phyloP scores from a whole-genome alignment of 2,888 invertebrate species.

The Sphecodes monilicornis region DNA sequence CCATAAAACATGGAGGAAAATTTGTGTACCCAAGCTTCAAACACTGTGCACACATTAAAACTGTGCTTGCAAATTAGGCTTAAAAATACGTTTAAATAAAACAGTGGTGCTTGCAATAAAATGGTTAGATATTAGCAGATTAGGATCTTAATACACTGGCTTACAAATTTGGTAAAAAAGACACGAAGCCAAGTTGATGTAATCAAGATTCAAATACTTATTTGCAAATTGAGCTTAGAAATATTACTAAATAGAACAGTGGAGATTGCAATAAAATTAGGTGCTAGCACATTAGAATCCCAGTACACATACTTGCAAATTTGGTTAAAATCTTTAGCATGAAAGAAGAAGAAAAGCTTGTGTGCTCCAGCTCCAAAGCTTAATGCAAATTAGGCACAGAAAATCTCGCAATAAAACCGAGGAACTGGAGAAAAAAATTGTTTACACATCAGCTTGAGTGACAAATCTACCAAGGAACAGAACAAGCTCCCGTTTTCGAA shows the following conservation, averaged over 20 bases:
- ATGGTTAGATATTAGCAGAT: not conserved
- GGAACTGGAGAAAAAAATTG: not conserved
- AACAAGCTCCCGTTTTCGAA: not conserved
- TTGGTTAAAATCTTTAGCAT: not conserved
- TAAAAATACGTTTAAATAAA: too few species aligned
- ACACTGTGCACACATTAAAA: too few species aligned
- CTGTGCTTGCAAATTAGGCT: too few species aligned
- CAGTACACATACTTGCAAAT: not conserved
- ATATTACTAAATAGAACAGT: not conserved
- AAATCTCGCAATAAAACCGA: not conserved
- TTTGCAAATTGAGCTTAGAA: not conserved
- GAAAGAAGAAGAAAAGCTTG: not conserved
- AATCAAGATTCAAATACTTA: too few species aligned
- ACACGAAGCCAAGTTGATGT: too few species aligned
- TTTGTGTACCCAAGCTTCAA: too few species aligned
- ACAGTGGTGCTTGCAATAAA: too few species aligned
- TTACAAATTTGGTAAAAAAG: too few species aligned
- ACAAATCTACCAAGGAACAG: not conserved
- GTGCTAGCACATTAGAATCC: not conserved
- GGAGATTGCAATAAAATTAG: not conserved
- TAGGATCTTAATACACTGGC: too few species aligned
- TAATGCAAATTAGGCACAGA: not conserved
- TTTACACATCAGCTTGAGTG: not conserved
- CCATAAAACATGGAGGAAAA: not conserved
- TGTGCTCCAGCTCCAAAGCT: not conserved